These are phyloP conservation scores for Yponomeuta plumbellus DNA, from an alignment of 2,888 invertebrate species.

Conservation along the genomic window DNA sequence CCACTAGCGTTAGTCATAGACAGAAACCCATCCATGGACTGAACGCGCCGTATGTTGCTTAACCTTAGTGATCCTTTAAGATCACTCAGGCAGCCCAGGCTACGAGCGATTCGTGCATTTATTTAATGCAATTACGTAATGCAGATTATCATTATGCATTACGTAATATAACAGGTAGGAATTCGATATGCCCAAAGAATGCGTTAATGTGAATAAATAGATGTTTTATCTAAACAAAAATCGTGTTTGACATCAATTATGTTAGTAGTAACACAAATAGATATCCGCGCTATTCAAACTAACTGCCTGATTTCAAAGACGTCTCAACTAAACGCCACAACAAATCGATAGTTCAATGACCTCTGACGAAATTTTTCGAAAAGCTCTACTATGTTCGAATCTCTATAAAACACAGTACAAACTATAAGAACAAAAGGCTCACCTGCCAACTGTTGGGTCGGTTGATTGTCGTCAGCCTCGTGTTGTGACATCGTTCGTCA, in stretches of 20 bases:
- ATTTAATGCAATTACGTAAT: neutral
- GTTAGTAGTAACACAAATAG: neutral
- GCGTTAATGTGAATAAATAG: no score
- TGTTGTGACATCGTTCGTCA: slow-evolving; percentile 33
- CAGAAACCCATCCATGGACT: no score
- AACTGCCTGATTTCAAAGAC: neutral
- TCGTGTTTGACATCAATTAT: neutral
- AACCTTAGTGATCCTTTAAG: no score
- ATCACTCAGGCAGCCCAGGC: no score
- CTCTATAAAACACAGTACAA: neutral
- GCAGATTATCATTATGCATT: no score
- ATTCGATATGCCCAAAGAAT: neutral
- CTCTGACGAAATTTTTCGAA: slow-evolving; percentile 1
- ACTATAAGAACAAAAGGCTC: slow-evolving; percentile 26
- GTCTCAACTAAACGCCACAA: neutral
- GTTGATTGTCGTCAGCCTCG: slow-evolving; percentile 39
- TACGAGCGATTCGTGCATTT: no score
- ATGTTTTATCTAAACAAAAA: no score
- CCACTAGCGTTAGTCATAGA: no score
- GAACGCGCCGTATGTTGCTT: no score
- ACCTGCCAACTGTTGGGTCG: slow-evolving; percentile 49
- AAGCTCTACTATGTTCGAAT: slow-evolving; percentile 5
- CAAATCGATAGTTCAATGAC: slow-evolving; percentile 18
- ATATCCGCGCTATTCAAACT: neutral
- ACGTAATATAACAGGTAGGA: neutral